A percentile compares a stretch with the other conserved stretches of the same genome.
phyloP scores from a whole-genome alignment of 2,113 vertebrate genomes.

The Caranx ignobilis region DNA sequence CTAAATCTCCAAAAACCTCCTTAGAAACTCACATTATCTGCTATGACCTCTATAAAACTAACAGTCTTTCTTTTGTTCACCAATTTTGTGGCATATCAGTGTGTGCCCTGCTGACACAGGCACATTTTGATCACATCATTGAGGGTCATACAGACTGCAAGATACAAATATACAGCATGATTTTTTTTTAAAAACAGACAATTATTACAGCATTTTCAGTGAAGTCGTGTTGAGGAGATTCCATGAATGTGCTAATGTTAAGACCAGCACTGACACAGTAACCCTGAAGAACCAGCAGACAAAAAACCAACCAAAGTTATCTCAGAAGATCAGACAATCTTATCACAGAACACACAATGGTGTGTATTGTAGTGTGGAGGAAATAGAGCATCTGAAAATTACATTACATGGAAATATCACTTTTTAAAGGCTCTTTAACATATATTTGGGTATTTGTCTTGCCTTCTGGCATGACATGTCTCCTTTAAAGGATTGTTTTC shows the following conservation, averaged over 20 bases:
- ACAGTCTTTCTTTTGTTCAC: background rate
- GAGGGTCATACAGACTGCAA: too few relatives aligned
- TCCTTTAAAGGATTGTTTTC: too few relatives aligned
- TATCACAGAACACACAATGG: background rate
- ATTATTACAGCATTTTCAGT: too few relatives aligned
- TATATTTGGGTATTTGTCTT: too few relatives aligned
- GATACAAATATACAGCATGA: too few relatives aligned
- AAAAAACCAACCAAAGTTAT: background rate
- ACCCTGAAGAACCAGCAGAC: background rate
- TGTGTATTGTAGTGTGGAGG: too few relatives aligned
- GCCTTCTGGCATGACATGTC: too few relatives aligned
- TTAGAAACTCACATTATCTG: constrained; percentile 28
- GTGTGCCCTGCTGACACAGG: background rate
- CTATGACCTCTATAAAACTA: constrained; percentile 43
- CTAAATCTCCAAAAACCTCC: constrained; percentile 45
- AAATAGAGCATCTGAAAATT: too few relatives aligned
- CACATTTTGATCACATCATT: background rate
- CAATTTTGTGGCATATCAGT: constrained; percentile 11
- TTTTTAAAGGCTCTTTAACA: too few relatives aligned
- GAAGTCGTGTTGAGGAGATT: background rate
- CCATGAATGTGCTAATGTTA: background rate
- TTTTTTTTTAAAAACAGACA: too few relatives aligned
- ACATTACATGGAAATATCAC: too few relatives aligned
- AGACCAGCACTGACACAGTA: background rate
- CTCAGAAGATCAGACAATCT: too few relatives aligned